phyloP scores from a whole-genome alignment of 2,888 invertebrate genomes.

The Brachyptera risi region DNA sequence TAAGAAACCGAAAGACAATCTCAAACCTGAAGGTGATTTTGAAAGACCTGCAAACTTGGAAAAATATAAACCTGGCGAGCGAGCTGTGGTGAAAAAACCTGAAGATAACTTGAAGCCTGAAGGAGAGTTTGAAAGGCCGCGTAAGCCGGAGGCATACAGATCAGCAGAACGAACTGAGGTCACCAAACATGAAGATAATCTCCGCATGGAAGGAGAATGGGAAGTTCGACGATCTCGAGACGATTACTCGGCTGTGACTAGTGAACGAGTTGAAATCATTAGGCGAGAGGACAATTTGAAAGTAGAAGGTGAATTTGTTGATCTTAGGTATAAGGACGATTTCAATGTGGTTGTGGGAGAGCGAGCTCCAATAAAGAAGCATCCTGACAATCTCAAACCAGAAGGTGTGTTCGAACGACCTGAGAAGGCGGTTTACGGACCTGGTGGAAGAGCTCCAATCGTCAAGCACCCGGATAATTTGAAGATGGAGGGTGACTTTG shows the following conservation, averaged over 20 bases:
- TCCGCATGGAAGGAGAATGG: constrained; percentile 45
- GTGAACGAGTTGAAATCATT: constrained; percentile 61
- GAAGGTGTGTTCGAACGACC: constrained; percentile 49
- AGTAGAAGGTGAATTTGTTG: constrained; percentile 59
- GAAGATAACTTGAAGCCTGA: constrained; percentile 44
- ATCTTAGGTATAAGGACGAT: constrained; percentile 34
- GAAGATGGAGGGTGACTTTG: constrained; percentile 42
- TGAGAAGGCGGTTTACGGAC: constrained; percentile 47
- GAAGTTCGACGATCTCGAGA: constrained; percentile 41
- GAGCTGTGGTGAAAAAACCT: constrained; percentile 54
- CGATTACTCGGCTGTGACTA: constrained; percentile 56
- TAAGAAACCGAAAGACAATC: constrained; percentile 40
- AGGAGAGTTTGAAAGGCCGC: constrained; percentile 41
- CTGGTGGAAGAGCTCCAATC: constrained; percentile 37
- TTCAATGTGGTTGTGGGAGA: constrained; percentile 45
- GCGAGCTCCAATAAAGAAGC: constrained; percentile 44
- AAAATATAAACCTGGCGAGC: constrained; percentile 49
- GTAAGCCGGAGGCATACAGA: constrained; percentile 46
- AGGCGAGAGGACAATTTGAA: constrained; percentile 52
- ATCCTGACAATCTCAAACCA: constrained; percentile 44
- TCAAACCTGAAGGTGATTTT: constrained; percentile 39
- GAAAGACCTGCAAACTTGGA: constrained; percentile 38
- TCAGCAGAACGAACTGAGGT: constrained; percentile 44
- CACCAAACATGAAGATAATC: constrained; percentile 42
- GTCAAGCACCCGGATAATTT: constrained; percentile 38